Evolutionary conservation across 2,797 vertebrate genomes (phyloP).

Genomic region (Hoplostethus atlanticus): DNA sequence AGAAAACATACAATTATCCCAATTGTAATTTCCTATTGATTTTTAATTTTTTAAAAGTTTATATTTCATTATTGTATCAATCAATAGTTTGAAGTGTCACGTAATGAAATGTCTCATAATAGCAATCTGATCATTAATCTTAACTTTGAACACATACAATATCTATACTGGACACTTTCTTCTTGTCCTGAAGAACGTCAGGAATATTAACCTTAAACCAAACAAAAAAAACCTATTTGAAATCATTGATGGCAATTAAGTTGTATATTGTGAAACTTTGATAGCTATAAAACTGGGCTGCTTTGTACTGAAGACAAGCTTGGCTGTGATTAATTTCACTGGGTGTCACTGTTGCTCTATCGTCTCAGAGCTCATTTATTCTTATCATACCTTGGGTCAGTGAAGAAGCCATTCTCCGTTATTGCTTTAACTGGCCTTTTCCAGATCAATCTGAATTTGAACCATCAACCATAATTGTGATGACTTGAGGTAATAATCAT

Average conservation of each 20-base stretch:
- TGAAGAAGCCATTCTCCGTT: neutral
- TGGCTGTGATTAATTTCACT: constrained; percentile 4
- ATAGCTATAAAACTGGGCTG: too few relatives aligned
- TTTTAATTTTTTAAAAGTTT: too few relatives aligned
- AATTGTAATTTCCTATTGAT: too few relatives aligned
- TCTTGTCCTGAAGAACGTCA: too few relatives aligned
- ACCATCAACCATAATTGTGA: neutral
- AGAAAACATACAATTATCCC: too few relatives aligned
- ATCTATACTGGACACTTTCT: neutral
- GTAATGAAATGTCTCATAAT: neutral
- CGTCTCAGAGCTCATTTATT: neutral
- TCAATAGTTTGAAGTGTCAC: too few relatives aligned
- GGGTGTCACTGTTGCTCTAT: constrained; percentile 29
- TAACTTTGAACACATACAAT: neutral
- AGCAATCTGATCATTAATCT: neutral
- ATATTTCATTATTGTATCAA: too few relatives aligned
- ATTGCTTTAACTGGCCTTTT: neutral
- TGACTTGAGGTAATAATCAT: neutral
- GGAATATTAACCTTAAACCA: neutral
- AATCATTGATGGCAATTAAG: neutral
- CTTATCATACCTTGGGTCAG: neutral
- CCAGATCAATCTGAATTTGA: neutral
- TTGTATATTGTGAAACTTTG: too few relatives aligned
- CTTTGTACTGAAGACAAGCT: too few relatives aligned
- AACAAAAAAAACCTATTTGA: neutral